Conservation (phyloP, 2,797 vertebrate species). For the Mionectes olivaceus region DNA sequence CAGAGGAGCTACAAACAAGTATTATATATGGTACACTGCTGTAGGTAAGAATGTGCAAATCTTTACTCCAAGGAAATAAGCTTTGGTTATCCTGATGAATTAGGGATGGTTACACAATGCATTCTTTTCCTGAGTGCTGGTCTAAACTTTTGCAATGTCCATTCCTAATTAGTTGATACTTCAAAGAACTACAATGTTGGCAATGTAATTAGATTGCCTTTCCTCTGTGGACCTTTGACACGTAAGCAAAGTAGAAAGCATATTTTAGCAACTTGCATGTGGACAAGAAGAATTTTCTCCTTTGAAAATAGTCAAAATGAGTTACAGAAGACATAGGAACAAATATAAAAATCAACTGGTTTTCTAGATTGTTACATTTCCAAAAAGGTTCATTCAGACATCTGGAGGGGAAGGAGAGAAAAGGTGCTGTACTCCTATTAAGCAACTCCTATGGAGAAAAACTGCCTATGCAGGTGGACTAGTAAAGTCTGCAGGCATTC, state of each 20-base stretch:
- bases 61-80: constrained; percentile 54
- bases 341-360: background rate
- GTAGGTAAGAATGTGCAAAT: constrained; percentile 58
- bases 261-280: background rate
- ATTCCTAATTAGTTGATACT: constrained; percentile 47
- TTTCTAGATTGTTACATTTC: background rate
- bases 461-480: background rate
- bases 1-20: constrained; percentile 16
- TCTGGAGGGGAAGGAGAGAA: accelerated
- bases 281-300: background rate
- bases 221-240: constrained; percentile 10
- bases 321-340: background rate
- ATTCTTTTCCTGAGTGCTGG: constrained; percentile 27
- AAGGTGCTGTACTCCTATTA: background rate
- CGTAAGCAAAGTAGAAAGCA: background rate
- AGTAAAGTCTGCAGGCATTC: background rate
- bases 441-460: background rate
- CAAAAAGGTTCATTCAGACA: background rate
- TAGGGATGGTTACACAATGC: constrained; percentile 45
- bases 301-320: background rate
- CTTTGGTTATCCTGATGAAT: constrained; percentile 53
- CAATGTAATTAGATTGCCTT: constrained; percentile 22
- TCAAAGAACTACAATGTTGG: constrained; percentile 34
- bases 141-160: constrained; percentile 28
- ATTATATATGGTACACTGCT: constrained; percentile 26